Evolutionary conservation across 2,113 vertebrate species (phyloP).

Genomic region (Canis aureus): DNA sequence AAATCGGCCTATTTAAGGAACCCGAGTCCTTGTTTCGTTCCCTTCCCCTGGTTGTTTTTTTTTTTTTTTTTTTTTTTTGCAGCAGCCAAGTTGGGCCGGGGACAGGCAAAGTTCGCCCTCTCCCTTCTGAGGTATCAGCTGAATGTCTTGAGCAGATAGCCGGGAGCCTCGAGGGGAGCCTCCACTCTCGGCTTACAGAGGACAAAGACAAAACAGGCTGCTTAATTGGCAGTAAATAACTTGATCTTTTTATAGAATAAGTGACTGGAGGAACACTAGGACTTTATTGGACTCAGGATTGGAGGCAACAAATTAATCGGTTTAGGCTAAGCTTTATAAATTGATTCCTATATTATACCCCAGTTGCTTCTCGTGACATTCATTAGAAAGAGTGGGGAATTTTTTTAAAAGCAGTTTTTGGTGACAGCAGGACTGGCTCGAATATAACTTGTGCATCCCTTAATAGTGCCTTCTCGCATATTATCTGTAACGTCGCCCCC

Average conservation of each 20-base stretch:
- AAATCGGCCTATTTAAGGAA: constrained; percentile 86
- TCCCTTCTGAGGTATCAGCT: constrained; percentile 81
- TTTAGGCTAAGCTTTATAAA: constrained; percentile 91
- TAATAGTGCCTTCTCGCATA: constrained; percentile 77
- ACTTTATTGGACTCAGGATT: constrained; percentile 87
- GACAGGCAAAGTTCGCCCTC: constrained; percentile 86
- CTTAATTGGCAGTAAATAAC: constrained; percentile 92
- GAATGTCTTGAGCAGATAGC: constrained; percentile 86
- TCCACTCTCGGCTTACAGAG: constrained; percentile 84
- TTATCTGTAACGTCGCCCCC: constrained; percentile 81
- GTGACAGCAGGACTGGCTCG: constrained; percentile 72
- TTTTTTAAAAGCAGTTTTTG: constrained; percentile 80
- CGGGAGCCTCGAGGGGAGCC: constrained; percentile 85
- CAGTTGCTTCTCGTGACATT: constrained; percentile 83
- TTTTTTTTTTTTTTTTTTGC: neutral
- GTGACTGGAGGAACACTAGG: constrained; percentile 88
- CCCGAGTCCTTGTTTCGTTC: constrained; percentile 75
- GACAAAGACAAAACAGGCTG: constrained; percentile 90
- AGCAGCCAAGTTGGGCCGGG: constrained; percentile 84
- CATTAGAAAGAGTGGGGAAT: constrained; percentile 84
- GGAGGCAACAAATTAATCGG: constrained; percentile 90
- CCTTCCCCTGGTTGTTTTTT: constrained; percentile 54
- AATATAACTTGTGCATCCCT: constrained; percentile 75
- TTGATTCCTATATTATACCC: constrained; percentile 89
- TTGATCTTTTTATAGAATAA: constrained; percentile 91